A percentile compares a stretch with the other conserved stretches of the same genome.
These are phyloP conservation scores for Bimastos eiseni DNA, from an alignment of 2,888 invertebrate species.

Conservation along the genomic window DNA sequence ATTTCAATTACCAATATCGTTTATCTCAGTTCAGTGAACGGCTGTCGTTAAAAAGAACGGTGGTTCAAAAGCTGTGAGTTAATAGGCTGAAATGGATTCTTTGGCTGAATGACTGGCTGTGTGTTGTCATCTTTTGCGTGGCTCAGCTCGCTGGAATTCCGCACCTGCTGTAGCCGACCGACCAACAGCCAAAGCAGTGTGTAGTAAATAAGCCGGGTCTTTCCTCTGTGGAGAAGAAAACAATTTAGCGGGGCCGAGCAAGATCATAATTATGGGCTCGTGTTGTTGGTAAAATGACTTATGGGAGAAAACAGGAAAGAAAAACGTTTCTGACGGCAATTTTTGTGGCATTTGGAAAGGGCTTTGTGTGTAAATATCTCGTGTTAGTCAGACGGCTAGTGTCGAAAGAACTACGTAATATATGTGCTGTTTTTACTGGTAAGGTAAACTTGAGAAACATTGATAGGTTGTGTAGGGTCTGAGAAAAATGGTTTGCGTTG, in stretches of 20 bases:
- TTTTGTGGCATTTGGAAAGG: not conserved
- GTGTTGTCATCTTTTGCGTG: not conserved
- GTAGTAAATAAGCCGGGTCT: not conserved
- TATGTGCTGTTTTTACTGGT: not conserved
- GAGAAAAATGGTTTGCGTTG: not conserved
- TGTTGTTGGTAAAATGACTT: not conserved
- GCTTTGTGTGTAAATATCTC: not conserved
- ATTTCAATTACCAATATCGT: too few relatives aligned
- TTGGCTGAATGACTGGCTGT: not conserved
- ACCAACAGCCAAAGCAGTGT: not conserved
- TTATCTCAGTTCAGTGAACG: too few relatives aligned
- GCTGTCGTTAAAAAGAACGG: not conserved
- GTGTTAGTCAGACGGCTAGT: not conserved
- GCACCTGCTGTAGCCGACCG: not conserved
- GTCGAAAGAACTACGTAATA: not conserved
- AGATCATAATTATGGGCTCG: not conserved
- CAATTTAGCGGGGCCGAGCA: not conserved
- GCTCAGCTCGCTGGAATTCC: not conserved
- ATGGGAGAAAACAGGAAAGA: constrained; percentile 2
- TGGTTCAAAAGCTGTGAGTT: not conserved
- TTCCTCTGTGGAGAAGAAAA: not conserved
- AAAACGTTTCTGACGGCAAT: not conserved
- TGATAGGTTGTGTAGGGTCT: not conserved
- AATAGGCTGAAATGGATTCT: not conserved
- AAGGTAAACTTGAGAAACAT: not conserved